These are phyloP conservation scores for Orchestia grillus DNA, from an alignment of 1,140 invertebrate species.

Conservation along the genomic window DNA sequence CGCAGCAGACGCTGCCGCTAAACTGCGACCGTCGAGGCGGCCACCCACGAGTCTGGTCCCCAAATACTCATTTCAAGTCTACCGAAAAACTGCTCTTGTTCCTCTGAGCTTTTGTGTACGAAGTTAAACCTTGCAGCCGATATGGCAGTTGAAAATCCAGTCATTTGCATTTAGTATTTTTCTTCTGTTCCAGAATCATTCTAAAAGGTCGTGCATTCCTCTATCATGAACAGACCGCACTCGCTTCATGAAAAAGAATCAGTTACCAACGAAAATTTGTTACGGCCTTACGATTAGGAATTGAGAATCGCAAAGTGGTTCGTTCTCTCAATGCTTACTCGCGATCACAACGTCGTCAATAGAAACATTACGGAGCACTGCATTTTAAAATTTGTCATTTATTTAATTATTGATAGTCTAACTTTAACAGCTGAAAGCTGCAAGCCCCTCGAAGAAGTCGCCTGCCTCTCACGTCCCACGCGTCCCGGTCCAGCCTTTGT, in stretches of 20 bases:
- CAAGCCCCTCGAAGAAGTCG: background rate
- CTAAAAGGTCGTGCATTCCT: background rate
- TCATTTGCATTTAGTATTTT: too few species aligned
- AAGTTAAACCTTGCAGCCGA: too few species aligned
- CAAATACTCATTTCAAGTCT: background rate
- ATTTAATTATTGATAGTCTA: background rate
- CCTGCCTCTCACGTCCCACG: background rate
- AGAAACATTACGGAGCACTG: background rate
- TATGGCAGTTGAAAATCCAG: too few species aligned
- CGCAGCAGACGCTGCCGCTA: background rate
- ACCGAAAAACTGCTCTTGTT: background rate
- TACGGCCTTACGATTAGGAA: background rate
- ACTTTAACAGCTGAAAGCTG: background rate
- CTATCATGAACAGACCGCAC: background rate
- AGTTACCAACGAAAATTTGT: background rate
- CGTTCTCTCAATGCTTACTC: background rate
- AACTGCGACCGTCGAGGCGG: background rate
- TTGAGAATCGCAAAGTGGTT: background rate
- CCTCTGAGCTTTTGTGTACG: background rate
- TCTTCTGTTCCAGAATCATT: too few species aligned
- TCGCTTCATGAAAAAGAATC: too few species aligned
- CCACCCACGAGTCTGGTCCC: background rate
- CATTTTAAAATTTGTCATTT: background rate
- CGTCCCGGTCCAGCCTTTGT: background rate
- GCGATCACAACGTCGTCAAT: background rate